Evolutionary conservation across 2,113 vertebrate genomes (phyloP), one percentile per base, ranked within the genome.

Genomic region (Ellobius talpinus): DNA sequence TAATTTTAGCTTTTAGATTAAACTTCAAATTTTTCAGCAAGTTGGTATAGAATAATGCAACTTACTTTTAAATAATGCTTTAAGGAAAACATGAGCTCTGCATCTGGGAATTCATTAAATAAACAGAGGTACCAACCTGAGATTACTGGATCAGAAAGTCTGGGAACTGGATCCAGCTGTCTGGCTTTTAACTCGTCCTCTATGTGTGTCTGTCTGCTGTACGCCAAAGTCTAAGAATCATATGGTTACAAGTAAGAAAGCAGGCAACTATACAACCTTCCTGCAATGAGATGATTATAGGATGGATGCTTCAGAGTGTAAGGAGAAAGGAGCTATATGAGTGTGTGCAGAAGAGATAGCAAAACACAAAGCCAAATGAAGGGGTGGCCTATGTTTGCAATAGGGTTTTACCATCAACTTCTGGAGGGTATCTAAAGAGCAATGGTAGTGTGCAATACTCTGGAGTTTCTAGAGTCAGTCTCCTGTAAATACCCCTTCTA

Each of bases 21-120:
- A 85, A 70, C 63, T 76, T 96, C 55, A 45, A 70, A 74, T 73
- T 82, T 93, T 39, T 89, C 50, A 89, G 77, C 19, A 45, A 87
- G 26, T 31, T 94, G 70, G 14, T 23, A 77, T 12, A 52, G 19
- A 96, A 13, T 45, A 78, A 31, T 91, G 31, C 1, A 79, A 11
- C 79, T 96, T 23, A 78, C 84, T 91, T 87, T 68, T n/a, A 95
- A 61, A 68, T 85, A 26, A 92, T 21, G 11, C 24, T 8, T 61
- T 52, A 2, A 9, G 68, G 36, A 2, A 36, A 9, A 21, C 45
- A 76, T 63, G 39, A 92, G 50, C 45, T 4, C 39, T 39, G 42
- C 36, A 31, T 7, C 13, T 52, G 10, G 8, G n/a, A 93, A 91
- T 12, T 76, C 65, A 23, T 42, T 73, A 31, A 42, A 78, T 29